Evolutionary conservation across 2,113 vertebrate species (phyloP).

Genomic region (Chamaetylas fuelleborni): DNA sequence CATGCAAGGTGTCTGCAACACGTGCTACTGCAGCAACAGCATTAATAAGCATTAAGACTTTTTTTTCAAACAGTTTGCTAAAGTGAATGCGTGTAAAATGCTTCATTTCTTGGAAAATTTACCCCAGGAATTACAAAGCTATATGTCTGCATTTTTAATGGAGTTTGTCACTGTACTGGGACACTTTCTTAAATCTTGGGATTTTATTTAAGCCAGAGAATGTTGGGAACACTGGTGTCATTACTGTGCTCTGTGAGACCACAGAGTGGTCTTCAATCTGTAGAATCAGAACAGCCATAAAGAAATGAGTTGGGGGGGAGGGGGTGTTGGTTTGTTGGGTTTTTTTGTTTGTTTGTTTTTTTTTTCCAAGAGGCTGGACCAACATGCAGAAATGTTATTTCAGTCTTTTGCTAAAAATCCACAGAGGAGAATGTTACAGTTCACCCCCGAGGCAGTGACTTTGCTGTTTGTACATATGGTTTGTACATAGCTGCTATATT

Average conservation of each 20-base stretch:
- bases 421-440: neutral
- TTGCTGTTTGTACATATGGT: neutral
- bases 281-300: neutral
- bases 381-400: neutral
- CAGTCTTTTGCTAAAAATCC: neutral
- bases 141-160: neutral
- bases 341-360: neutral
- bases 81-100: neutral
- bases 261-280: neutral
- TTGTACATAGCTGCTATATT: neutral
- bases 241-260: neutral
- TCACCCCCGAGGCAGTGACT: neutral
- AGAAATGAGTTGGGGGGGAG: rapidly evolving
- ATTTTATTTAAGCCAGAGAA: neutral
- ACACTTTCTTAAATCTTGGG: neutral
- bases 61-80: neutral
- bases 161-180: neutral
- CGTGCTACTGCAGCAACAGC: neutral
- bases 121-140: neutral
- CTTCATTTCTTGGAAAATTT: neutral
- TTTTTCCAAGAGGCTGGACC: neutral
- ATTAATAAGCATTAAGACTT: neutral
- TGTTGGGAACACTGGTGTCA: rapidly evolving
- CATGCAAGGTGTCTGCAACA: neutral
- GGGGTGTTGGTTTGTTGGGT: too few species aligned